Conservation (phyloP, 2,888 invertebrate genomes). For the Drosophila tanythrix region DNA sequence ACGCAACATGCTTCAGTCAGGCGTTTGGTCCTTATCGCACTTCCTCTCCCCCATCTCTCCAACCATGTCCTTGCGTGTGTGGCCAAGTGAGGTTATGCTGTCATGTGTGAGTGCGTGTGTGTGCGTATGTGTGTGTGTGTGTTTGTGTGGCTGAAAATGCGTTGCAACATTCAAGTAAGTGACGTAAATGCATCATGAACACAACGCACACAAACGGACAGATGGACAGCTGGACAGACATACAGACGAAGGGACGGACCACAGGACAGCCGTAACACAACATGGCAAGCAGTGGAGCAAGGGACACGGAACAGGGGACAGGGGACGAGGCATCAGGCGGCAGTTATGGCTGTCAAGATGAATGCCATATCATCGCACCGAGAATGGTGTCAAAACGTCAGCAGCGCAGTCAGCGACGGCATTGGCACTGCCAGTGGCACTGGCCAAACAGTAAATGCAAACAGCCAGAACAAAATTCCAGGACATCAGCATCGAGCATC, state of each 20-base stretch:
- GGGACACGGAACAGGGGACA: not conserved
- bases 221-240: slow-evolving; percentile 11
- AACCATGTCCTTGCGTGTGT: slow-evolving; percentile 46
- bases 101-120: slow-evolving; percentile 25
- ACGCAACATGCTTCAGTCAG: slow-evolving; percentile 75
- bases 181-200: slow-evolving; percentile 77
- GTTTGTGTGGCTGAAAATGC: slow-evolving; percentile 61
- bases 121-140: slow-evolving; percentile 34
- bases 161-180: slow-evolving; percentile 80
- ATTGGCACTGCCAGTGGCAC: slow-evolving; percentile 11
- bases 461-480: slow-evolving; percentile 30
- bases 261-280: not conserved
- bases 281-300: slow-evolving; percentile 16
- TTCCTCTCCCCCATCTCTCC: not conserved
- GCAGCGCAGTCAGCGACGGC: slow-evolving; percentile 51
- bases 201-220: slow-evolving; percentile 46
- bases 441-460: slow-evolving; percentile 53
- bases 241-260: slow-evolving; percentile 38
- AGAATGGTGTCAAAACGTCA: slow-evolving; percentile 80
- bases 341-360: slow-evolving; percentile 82
- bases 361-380: slow-evolving; percentile 82
- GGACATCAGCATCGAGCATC: slow-evolving; percentile 1
- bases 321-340: slow-evolving; percentile 55
- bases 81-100: slow-evolving; percentile 54
- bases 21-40: slow-evolving; percentile 24